Evolutionary conservation across 2,113 vertebrate genomes (phyloP).

Genomic region (Hippopotamus amphibius): DNA sequence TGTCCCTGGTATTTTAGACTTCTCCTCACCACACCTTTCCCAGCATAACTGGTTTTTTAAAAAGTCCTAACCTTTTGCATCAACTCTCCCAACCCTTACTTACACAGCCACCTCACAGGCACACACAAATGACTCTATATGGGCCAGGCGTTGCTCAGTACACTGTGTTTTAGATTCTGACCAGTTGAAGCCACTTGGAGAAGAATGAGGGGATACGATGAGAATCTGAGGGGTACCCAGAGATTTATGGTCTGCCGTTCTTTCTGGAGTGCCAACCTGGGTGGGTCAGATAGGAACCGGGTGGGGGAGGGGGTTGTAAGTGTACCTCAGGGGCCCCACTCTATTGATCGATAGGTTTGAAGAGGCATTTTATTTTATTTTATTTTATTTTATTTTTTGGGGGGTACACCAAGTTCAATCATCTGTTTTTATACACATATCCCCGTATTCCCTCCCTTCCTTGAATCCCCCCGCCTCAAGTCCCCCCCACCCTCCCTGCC

Average conservation of each 20-base stretch:
- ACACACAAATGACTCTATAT: rapidly evolving
- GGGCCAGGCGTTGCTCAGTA: rapidly evolving
- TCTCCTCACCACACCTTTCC: neutral
- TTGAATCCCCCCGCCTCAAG: no score
- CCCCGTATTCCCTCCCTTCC: no score
- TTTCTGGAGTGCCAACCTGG: neutral
- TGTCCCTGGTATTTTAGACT: neutral
- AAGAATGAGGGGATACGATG: neutral
- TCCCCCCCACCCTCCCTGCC: no score
- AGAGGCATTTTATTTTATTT: slow-evolving; percentile 43
- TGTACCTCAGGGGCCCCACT: neutral
- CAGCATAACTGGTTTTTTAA: neutral
- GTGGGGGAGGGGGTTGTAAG: rapidly evolving
- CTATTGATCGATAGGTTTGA: slow-evolving; percentile 58
- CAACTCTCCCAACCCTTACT: no score
- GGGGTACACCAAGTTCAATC: no score
- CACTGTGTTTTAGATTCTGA: neutral
- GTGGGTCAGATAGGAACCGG: neutral
- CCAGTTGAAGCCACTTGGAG: neutral
- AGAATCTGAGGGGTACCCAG: neutral
- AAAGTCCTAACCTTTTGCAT: neutral
- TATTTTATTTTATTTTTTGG: slow-evolving; percentile 20
- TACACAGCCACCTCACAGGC: neutral
- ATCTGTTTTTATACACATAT: no score
- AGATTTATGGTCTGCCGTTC: neutral